These are phyloP conservation scores for Eristalis pertinax DNA, from an alignment of 2,888 invertebrate species.

Conservation along the genomic window DNA sequence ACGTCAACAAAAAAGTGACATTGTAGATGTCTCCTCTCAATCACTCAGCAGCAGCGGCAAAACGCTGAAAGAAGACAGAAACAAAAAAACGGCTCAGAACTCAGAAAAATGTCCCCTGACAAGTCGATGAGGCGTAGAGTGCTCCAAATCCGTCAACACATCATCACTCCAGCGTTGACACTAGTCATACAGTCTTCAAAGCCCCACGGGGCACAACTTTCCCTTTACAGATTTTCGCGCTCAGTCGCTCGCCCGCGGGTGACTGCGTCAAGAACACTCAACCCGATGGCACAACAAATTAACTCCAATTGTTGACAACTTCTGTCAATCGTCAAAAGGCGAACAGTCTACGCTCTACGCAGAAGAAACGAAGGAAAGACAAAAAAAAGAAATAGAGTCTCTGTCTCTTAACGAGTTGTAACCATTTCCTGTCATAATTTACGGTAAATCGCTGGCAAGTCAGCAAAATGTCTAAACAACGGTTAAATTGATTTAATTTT, in stretches of 20 bases:
- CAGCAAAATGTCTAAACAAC: slow-evolving; percentile 54
- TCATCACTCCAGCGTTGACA: not conserved
- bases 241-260: not conserved
- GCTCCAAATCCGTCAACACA: not conserved
- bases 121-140: not conserved
- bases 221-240: not conserved
- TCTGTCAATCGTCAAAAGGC: slow-evolving; percentile 26
- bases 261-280: not conserved
- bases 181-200: not conserved
- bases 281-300: slow-evolving; percentile 7
- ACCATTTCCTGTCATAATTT: slow-evolving; percentile 51
- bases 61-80: too few species aligned
- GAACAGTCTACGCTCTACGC: not conserved
- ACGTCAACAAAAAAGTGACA: too few species aligned
- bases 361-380: not conserved
- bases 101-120: too few species aligned
- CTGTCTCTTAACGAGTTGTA: slow-evolving; percentile 23
- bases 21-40: too few species aligned
- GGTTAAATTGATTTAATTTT: slow-evolving; percentile 51
- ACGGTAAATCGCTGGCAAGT: slow-evolving; percentile 34
- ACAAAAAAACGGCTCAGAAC: too few species aligned
- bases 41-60: too few species aligned
- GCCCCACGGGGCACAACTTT: not conserved
- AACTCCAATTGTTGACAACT: slow-evolving; percentile 21
- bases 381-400: not conserved